Base-by-base conservation (phyloP, 64 coral and sea anemone species). In the Montipora capricornis region DNA sequence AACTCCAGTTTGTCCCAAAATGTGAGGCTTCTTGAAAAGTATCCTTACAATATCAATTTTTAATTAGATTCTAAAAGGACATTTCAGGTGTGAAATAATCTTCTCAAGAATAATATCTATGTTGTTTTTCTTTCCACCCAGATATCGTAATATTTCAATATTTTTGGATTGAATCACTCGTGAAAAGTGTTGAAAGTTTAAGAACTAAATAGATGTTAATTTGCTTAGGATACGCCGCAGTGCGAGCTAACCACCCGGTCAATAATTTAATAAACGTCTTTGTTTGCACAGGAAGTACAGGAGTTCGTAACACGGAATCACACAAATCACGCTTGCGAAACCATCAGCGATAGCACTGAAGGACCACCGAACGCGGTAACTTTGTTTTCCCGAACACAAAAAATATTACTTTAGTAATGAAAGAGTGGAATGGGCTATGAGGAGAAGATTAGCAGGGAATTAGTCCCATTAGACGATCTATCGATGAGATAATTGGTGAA, bases 401-500 rank as follows among this genome's bases (percentile, higher is more conserved):
- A 90, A 95, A 80, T 95, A 95, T 95, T 95, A 68, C 88, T 83
- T 70, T 50, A 74, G 82, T 98, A 95, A 98, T 98, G 87, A 74
- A 84, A 66, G 83, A 88, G 93, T 74, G 80, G 78, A 75, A 90
- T 85, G 78, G 94, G 74, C 66, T 80, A 84, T 74, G 84, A 98
- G 91, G 77, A 70, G 87, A 68, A 84, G 96, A 98, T 98, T 98
- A 98, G 91, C 62, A 68, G 66, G 84, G 96, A 84, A 98, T 98
- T 98, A 98, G 89, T 84, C 88, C 89, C 73, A 98, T 95, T 98
- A 95, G 93, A 64, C 87, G 84, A 95, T 95, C 89, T 78, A 95
- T 98, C 96, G 94, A 92, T 88, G 83, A 95, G 89, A 84, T 98
- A 98, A 98, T 98, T 98, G 96, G 83, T 87, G 96, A 92, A 95